These are phyloP conservation scores for Notarius lentiginosus DNA, from an alignment of 2,113 vertebrate species.

Conservation along the genomic window DNA sequence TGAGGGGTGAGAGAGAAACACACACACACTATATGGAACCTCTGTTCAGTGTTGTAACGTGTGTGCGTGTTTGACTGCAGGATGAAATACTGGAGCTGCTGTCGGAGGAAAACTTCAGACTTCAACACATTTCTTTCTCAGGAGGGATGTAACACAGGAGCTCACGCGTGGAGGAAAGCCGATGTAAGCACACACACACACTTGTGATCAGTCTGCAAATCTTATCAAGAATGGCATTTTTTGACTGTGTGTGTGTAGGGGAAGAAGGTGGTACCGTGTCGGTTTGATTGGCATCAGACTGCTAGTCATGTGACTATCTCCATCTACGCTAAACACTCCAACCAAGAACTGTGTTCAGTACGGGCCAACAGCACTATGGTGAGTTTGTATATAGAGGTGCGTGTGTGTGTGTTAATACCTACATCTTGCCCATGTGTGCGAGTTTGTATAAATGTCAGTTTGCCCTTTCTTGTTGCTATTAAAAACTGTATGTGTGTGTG, in stretches of 20 bases:
- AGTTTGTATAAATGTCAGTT: background rate
- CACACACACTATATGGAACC: conserved; percentile 59
- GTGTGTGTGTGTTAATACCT: background rate
- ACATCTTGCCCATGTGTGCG: background rate
- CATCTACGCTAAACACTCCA: conserved; percentile 89
- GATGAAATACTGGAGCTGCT: conserved; percentile 98
- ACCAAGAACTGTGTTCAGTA: conserved; percentile 86
- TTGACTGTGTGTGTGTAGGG: conserved; percentile 66
- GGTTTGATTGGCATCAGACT: conserved; percentile 98
- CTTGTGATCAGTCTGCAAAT: background rate
- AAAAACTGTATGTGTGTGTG: background rate
- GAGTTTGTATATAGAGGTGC: background rate
- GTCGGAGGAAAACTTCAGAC: conserved; percentile 93
- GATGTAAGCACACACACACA: conserved; percentile 70
- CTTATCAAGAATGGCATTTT: background rate
- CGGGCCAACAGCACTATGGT: conserved; percentile 90
- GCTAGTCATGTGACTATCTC: conserved; percentile 92
- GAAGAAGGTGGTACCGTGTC: conserved; percentile 87
- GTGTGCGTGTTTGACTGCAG: conserved; percentile 61
- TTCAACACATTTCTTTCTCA: conserved; percentile 91
- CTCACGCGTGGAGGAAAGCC: conserved; percentile 87
- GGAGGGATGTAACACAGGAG: conserved; percentile 84
- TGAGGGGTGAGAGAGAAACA: conserved; percentile 74
- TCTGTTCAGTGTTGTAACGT: background rate
- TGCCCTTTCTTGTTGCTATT: background rate